Base-by-base conservation (phyloP, 1,140 invertebrate genomes). In the Rhizoglyphus robini region DNA sequence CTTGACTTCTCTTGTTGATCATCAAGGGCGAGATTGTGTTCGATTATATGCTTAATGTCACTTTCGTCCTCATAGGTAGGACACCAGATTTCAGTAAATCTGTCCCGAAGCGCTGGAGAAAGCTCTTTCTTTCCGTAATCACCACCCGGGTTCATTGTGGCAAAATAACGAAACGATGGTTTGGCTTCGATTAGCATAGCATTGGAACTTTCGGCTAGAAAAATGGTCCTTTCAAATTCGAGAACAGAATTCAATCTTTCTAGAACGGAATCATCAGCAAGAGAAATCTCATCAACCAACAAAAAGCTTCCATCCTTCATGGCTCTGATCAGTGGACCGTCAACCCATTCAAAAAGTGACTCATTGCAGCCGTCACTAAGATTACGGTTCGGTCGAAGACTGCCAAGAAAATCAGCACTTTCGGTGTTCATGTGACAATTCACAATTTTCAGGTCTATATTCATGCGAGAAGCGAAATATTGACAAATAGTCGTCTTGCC, bases 361-460 rank as follows among this genome's bases (percentile, higher is more conserved):
- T 76, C 23, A 47, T 41, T 47, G 2, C 47, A 5, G 3, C 1
- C 5, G 25, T 48, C 5, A 13, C 29, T 20, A 25, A 32, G 20
- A 63, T 87, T 81, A 57, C 93, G 79, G 1, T 92, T 87, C 2
- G 96, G 96, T 69, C 96, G 79, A 3, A 99, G 76, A 48, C 92
- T 91, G 57, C 96, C 96, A 11, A 99, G 78, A 73, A 99, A 98
- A 77, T 99, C 96, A 0, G 93, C 85, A 71, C 92, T 90, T 76
- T 99, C 96, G 2, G 93, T 96, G 74, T 99, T 90, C 86, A 97
- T 92, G 73, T 99, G 96, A 78, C 96, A 99, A 78, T 98, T 99
- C 0, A 99, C 83, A 32, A 85, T 83, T 54, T 84, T 79, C 25
- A 98, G 76, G 54, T 82, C 75, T 64, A 84, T 82, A 0, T 77